These are phyloP conservation scores for Macquaria australasica DNA, from an alignment of 2,113 vertebrate species.

Conservation along the genomic window DNA sequence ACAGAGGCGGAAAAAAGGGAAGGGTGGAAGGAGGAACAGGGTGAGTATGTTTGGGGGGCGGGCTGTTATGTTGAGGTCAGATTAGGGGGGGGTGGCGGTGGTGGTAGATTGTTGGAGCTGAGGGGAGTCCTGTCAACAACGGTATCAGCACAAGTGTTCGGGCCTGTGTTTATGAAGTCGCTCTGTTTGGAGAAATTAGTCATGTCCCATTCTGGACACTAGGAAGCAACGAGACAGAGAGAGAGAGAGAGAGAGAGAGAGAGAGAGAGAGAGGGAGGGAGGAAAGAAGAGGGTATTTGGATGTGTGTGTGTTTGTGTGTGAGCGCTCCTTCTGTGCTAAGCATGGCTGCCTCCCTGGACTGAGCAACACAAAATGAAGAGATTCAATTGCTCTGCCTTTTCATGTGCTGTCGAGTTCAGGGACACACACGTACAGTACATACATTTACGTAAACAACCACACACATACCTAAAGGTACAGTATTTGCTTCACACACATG, in stretches of 20 bases:
- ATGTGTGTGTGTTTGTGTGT: neutral
- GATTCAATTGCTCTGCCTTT: constrained; percentile 50
- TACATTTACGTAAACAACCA: neutral
- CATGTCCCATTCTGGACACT: constrained; percentile 54
- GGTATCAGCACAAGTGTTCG: constrained; percentile 55
- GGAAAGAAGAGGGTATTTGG: neutral
- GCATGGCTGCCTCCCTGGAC: constrained; percentile 22
- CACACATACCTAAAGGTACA: constrained; percentile 29
- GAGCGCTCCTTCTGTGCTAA: constrained; percentile 8
- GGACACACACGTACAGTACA: constrained; percentile 4
- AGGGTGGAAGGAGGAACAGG: neutral
- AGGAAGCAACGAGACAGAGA: constrained; percentile 38
- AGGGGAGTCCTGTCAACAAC: constrained; percentile 64
- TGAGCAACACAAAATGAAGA: constrained; percentile 45
- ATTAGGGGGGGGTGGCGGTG: neutral
- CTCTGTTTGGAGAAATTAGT: constrained; percentile 74
- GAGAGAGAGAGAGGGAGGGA: constrained; percentile 2
- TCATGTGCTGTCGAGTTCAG: constrained; percentile 52
- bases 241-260: neutral
- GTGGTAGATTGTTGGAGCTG: constrained; percentile 37
- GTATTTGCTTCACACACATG: constrained; percentile 7
- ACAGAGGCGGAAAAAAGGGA: constrained; percentile 36
- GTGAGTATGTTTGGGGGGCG: constrained; percentile 5
- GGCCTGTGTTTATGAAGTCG: constrained; percentile 61
- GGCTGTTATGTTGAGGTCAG: constrained; percentile 41